Evolutionary conservation across 2,113 vertebrate genomes (phyloP).

Genomic region (Colistium nudipinnis): DNA sequence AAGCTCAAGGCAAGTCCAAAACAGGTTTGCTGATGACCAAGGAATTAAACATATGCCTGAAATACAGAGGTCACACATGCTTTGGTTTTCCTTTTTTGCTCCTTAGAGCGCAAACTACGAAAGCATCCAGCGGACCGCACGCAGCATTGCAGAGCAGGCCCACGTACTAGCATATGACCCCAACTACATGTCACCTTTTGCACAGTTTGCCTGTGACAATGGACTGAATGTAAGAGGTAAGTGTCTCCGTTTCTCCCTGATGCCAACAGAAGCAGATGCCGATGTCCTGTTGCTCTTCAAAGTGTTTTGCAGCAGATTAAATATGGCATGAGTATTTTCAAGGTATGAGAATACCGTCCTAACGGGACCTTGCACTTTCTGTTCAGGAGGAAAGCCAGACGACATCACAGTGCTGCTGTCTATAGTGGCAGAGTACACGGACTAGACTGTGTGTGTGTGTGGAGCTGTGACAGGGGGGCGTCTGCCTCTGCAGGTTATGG

Average conservation of each 20-base stretch:
- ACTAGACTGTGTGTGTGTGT: constrained; percentile 76
- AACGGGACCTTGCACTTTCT: neutral
- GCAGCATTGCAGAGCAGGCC: constrained; percentile 96
- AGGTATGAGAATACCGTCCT: neutral
- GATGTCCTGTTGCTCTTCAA: neutral
- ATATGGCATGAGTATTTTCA: too few relatives aligned
- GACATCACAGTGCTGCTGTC: constrained; percentile 99
- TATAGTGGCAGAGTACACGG: constrained; percentile 98
- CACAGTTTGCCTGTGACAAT: constrained; percentile 98
- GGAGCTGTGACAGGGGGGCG: constrained; percentile 3
- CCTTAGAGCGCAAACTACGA: constrained; percentile 95
- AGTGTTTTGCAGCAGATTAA: neutral
- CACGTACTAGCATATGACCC: constrained; percentile 97
- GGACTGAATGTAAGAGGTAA: constrained; percentile 97
- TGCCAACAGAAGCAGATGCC: neutral
- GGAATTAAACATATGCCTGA: neutral
- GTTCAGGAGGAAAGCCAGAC: constrained; percentile 95
- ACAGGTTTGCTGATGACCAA: neutral
- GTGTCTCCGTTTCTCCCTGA: neutral
- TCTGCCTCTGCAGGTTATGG: constrained; percentile 46
- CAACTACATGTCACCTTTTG: constrained; percentile 99
- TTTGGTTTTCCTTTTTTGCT: neutral
- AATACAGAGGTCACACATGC: neutral
- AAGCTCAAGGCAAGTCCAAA: constrained; percentile 88
- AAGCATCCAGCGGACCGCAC: constrained; percentile 94